phyloP scores from a whole-genome alignment of 1,140 invertebrate genomes.

The Marisa cornuarietis region DNA sequence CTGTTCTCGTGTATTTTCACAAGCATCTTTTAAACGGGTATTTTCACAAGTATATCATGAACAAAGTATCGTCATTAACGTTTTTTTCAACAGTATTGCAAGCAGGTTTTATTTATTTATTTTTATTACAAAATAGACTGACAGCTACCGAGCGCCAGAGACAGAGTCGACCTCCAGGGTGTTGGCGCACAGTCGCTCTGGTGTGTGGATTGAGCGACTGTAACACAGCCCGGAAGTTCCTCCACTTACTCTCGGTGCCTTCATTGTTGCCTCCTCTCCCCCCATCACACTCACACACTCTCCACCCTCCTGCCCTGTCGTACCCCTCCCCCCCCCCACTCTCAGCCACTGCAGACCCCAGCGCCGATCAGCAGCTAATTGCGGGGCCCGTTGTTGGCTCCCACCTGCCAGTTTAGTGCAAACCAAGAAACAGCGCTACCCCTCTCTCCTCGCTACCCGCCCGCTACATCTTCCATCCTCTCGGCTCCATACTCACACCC shows the following conservation, averaged over 20 bases:
- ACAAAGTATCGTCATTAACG: neutral
- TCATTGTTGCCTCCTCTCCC: neutral
- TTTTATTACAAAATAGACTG: too few relatives aligned
- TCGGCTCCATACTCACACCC: too few relatives aligned
- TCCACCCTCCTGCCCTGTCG: neutral
- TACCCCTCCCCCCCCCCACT: neutral
- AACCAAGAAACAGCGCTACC: too few relatives aligned
- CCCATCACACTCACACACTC: neutral
- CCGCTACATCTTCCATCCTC: too few relatives aligned
- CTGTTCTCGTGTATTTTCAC: neutral
- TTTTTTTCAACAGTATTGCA: too few relatives aligned
- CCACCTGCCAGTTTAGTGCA: too few relatives aligned
- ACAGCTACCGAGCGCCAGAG: too few relatives aligned
- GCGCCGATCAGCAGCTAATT: too few relatives aligned
- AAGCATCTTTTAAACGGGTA: neutral
- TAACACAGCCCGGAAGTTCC: neutral
- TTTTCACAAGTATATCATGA: neutral
- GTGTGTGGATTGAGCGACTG: neutral
- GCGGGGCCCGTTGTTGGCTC: too few relatives aligned
- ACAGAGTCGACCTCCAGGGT: too few relatives aligned
- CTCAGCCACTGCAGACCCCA: neutral
- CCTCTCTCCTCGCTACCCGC: too few relatives aligned
- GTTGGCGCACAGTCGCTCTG: neutral
- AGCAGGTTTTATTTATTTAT: too few relatives aligned
- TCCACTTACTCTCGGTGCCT: neutral